Evolutionary conservation across 2,888 invertebrate genomes (phyloP).

Genomic region (Campoplex capitator): DNA sequence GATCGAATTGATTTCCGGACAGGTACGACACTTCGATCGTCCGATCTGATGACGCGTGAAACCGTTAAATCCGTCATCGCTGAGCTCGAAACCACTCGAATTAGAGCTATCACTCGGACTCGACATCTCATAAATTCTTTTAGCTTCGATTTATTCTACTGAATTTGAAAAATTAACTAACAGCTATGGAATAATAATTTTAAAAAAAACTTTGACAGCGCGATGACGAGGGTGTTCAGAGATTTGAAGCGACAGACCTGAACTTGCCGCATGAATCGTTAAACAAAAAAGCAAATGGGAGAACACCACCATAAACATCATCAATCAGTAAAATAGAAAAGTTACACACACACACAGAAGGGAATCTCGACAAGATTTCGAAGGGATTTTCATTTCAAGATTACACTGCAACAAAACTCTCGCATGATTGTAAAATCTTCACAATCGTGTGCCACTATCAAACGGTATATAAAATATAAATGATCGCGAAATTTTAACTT

Average conservation of each 20-base stretch:
- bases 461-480: no score
- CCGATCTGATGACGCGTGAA: conserved; percentile 7
- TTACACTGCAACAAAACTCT: background rate
- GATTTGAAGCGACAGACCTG: conserved; percentile 12
- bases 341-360: background rate
- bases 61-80: conserved; percentile 48
- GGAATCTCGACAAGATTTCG: background rate
- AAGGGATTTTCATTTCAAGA: background rate
- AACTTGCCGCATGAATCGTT: conserved; percentile 11
- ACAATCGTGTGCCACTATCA: no score
- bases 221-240: conserved; percentile 31
- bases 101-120: conserved; percentile 40
- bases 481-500: no score
- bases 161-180: conserved; percentile 21
- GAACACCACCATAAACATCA: no score
- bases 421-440: background rate
- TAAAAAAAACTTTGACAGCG: conserved; percentile 45
- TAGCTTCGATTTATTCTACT: conserved; percentile 3
- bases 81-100: conserved; percentile 36
- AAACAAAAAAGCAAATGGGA: conserved; percentile 12
- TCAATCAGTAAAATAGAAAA: background rate
- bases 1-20: conserved; percentile 37
- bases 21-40: conserved; percentile 40
- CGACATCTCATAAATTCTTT: conserved; percentile 49
- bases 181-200: background rate